phyloP scores from a whole-genome alignment of 2,113 vertebrate genomes.

The Psilopsiagon aurifrons region DNA sequence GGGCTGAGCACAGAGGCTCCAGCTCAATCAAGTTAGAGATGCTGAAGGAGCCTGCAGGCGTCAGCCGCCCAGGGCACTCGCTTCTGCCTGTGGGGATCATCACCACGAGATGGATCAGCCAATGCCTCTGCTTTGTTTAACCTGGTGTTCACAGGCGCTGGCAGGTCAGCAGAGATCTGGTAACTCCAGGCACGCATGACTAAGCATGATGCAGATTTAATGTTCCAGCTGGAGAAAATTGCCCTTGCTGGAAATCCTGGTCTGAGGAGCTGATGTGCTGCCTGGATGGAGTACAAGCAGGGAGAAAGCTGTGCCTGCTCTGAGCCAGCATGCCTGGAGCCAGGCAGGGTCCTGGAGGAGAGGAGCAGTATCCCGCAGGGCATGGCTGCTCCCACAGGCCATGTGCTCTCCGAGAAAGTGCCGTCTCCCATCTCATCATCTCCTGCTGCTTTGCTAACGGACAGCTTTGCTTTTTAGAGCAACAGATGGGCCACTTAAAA shows the following conservation, averaged over 20 bases:
- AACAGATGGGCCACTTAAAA: neutral
- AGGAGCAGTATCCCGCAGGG: neutral
- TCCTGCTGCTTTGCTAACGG: rapidly evolving
- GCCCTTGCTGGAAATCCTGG: neutral
- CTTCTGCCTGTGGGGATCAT: neutral
- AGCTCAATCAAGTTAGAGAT: neutral
- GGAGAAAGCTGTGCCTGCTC: neutral
- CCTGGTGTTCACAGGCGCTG: rapidly evolving
- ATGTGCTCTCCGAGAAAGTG: neutral
- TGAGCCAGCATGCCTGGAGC: neutral
- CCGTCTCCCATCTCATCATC: neutral
- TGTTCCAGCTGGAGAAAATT: neutral
- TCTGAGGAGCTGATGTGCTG: neutral
- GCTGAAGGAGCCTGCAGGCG: neutral
- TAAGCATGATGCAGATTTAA: neutral
- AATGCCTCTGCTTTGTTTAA: neutral
- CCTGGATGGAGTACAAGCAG: neutral
- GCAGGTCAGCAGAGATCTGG: neutral
- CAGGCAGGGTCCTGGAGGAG: neutral
- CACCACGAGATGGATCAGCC: neutral
- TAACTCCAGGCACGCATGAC: neutral
- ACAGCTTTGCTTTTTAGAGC: neutral
- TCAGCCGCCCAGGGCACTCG: neutral
- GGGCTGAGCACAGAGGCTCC: neutral
- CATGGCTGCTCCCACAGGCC: neutral